Evolutionary conservation across 2,113 vertebrate species (phyloP).

Genomic region (Acanthisitta chloris): DNA sequence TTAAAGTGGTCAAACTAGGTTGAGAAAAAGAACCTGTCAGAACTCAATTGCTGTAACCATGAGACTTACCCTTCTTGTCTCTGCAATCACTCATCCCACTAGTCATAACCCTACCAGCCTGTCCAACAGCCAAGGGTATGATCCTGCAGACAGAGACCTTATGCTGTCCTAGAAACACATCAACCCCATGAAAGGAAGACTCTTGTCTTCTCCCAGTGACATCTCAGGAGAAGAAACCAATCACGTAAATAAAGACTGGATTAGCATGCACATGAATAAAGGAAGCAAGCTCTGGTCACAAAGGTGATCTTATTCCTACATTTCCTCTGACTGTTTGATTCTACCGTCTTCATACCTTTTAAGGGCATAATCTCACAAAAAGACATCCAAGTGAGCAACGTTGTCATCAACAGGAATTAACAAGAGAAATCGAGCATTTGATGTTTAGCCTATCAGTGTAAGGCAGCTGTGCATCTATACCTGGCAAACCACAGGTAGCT

Average conservation of each 20-base stretch:
- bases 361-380: background rate
- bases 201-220: too few relatives aligned
- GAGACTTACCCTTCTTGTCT: background rate
- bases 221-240: background rate
- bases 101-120: rapidly evolving
- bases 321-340: background rate
- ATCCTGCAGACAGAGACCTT: background rate
- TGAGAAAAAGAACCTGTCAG: background rate
- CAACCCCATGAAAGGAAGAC: background rate
- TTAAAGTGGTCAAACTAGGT: background rate
- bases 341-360: background rate
- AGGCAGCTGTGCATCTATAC: background rate
- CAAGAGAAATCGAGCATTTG: background rate
- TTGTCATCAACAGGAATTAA: background rate
- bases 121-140: background rate
- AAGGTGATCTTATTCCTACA: background rate
- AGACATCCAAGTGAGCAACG: background rate
- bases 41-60: background rate
- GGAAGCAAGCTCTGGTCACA: background rate
- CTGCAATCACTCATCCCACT: background rate
- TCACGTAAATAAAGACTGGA: background rate
- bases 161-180: background rate
- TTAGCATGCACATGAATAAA: background rate
- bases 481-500: background rate
- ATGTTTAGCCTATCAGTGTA: background rate